Evolutionary conservation across 2,113 vertebrate species (phyloP).

Genomic region (Microcebus murinus): DNA sequence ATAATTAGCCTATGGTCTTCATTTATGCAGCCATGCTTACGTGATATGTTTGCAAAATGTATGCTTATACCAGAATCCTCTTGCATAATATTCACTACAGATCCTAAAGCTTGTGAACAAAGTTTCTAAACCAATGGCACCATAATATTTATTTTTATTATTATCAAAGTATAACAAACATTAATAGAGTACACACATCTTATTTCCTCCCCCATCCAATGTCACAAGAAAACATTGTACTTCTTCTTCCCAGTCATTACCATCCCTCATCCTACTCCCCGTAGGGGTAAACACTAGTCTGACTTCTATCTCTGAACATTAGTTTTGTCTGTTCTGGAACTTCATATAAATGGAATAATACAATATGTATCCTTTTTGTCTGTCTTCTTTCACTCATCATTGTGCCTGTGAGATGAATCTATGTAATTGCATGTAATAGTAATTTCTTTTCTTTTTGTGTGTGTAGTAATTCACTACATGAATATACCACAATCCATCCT

Average conservation of each 20-base stretch:
- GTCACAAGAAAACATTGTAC: neutral
- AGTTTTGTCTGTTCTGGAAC: neutral
- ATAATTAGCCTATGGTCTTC: neutral
- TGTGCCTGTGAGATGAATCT: neutral
- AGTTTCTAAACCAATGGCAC: constrained; percentile 1
- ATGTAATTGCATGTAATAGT: neutral
- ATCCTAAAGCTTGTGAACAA: neutral
- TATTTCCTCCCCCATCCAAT: no score
- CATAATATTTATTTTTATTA: neutral
- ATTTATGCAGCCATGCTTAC: neutral
- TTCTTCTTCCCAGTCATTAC: neutral
- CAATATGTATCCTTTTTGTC: neutral
- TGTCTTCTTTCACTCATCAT: neutral
- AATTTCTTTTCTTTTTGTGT: neutral
- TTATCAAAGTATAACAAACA: neutral
- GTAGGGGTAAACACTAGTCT: neutral
- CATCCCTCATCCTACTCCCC: neutral
- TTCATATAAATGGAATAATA: neutral
- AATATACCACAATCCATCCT: neutral
- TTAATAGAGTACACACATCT: neutral
- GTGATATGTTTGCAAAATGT: neutral
- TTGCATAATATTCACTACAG: neutral
- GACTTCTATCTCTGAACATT: neutral
- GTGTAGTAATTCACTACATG: neutral
- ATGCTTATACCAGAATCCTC: neutral